These are phyloP conservation scores for Pteropus alecto DNA, from an alignment of 2,113 vertebrate genomes.

Conservation along the genomic window DNA sequence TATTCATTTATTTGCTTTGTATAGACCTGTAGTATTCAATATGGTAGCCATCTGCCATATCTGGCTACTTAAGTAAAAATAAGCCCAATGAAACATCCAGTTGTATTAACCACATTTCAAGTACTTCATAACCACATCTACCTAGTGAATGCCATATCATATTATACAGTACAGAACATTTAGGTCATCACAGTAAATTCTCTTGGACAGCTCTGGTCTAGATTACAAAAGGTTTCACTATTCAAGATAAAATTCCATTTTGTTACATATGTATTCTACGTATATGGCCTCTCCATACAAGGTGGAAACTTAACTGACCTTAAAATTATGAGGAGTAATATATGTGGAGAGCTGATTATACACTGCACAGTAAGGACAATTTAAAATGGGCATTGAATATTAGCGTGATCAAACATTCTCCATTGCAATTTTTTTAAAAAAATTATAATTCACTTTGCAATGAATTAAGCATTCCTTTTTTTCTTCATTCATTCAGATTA, in stretches of 20 bases:
- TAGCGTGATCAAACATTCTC: neutral
- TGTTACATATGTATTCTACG: neutral
- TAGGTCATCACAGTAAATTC: neutral
- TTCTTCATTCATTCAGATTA: neutral
- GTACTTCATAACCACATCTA: neutral
- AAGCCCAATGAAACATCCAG: neutral
- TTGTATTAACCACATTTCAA: neutral
- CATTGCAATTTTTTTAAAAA: neutral
- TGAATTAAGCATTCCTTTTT: neutral
- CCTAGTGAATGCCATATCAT: neutral
- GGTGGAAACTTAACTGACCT: constrained; percentile 47
- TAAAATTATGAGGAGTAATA: constrained; percentile 48
- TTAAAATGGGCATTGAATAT: constrained; percentile 31
- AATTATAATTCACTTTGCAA: neutral
- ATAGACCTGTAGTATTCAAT: neutral
- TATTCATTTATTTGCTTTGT: constrained; percentile 6
- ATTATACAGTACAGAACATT: neutral
- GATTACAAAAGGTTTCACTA: constrained; percentile 13
- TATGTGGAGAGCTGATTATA: neutral
- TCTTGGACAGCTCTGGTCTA: neutral
- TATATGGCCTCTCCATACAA: neutral
- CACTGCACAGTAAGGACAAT: neutral
- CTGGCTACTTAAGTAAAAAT: neutral
- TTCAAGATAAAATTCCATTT: constrained; percentile 64
- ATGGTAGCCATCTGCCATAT: neutral